Evolutionary conservation across 2,797 vertebrate genomes (phyloP), one percentile per base, ranked within the genome.

Genomic region (Odontamblyopus rebecca): DNA sequence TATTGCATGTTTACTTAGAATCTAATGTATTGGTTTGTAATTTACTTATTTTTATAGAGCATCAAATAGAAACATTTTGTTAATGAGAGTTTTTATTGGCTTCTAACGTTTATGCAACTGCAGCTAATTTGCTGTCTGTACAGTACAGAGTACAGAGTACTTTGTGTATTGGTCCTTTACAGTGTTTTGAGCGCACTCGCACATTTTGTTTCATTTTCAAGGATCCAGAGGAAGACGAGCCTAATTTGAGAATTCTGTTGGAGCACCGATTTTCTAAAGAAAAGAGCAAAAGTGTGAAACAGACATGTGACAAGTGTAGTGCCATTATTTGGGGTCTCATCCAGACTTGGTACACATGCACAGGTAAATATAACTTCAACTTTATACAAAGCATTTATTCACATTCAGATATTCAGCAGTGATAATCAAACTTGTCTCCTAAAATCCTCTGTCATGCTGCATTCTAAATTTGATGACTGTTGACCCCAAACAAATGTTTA

Each of bases 321-420:
- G 77, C 96, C 61, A 94, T 98, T 81, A 98, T 99, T 85, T 99
- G 97, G 98, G 98, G 97, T 26, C 95, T 99, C 60, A 96, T 99
- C 78, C 98, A 99, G 93, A 98, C 97, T 60, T 99, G 97, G 98
- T 99, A 99, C 76, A 99, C 96, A 51, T 99, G 98, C 86, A 97
- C 97, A 95, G 97, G 97, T 98, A 77, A 90, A 91, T 67, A 30
- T 67, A n/a, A 12, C 12, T 8, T 56, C n/a, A 54, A n/a, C 19
- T 54, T 54, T 6, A 54, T 54, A 7, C 53, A 54, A 6, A 54
- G 41, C 41, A 44, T 44, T 44, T 44, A n/a, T 54, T 54, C n/a
- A 56, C n/a, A 56, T 56, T 56, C 19, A 23, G 8, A 23, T 56
- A 56, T 56, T 56, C 53, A 26, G 53, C 6, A 56, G 53, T 23